phyloP scores from a whole-genome alignment of 2,888 invertebrate genomes.

The Cantharis lateralis region DNA sequence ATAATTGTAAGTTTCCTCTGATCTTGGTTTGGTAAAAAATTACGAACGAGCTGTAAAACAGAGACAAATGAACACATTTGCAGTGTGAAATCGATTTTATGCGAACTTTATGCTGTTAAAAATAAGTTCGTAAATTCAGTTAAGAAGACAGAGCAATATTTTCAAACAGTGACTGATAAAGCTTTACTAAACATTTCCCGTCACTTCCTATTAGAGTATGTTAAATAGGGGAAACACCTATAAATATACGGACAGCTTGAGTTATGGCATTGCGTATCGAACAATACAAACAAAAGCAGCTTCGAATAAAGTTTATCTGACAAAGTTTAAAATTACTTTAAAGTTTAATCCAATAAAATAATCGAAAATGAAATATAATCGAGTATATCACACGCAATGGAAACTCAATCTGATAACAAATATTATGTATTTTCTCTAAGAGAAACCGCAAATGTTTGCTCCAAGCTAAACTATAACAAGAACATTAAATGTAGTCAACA shows the following conservation, averaged over 20 bases:
- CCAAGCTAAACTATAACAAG: slow-evolving; percentile 8
- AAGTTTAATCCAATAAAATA: slow-evolving; percentile 7
- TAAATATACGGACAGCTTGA: not conserved
- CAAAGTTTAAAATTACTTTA: not conserved
- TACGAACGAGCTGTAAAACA: not conserved
- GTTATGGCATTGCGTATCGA: not conserved
- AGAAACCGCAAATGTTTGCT: slow-evolving; percentile 14
- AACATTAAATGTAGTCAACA: slow-evolving; percentile 19
- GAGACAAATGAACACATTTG: slow-evolving; percentile 26
- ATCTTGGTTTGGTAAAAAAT: not conserved
- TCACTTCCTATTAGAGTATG: slow-evolving; percentile 34
- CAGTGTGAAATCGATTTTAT: not conserved
- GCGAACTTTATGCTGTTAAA: not conserved
- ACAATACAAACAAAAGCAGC: not conserved
- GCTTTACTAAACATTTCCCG: slow-evolving; percentile 40
- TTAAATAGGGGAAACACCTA: not conserved
- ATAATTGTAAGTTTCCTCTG: not conserved
- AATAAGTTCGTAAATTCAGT: not conserved
- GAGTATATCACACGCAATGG: slow-evolving; percentile 25
- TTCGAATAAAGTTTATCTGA: not conserved
- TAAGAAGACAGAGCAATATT: slow-evolving; percentile 37
- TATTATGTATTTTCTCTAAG: slow-evolving; percentile 18
- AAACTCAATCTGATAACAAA: slow-evolving; percentile 22
- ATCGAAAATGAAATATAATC: slow-evolving; percentile 23
- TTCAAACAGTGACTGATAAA: slow-evolving; percentile 49